phyloP scores from a whole-genome alignment of 2,797 vertebrate genomes.

The Phalloptychus januarius region DNA sequence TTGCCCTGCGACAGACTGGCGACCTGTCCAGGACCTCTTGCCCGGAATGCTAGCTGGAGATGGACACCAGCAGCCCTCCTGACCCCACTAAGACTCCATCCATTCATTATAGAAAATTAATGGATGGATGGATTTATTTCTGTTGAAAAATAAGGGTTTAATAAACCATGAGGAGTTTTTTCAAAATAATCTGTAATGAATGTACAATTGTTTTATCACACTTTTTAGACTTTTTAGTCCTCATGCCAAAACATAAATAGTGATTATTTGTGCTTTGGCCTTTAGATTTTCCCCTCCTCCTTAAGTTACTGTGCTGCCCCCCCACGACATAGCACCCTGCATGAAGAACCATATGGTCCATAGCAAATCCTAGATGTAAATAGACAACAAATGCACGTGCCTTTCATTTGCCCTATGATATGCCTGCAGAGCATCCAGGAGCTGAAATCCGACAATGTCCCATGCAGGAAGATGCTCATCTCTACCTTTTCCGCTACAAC shows the following conservation, averaged over 20 bases:
- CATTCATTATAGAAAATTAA: too few species aligned
- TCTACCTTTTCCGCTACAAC: conserved; percentile 18
- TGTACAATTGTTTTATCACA: background rate
- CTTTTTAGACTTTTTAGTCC: background rate
- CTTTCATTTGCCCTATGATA: background rate
- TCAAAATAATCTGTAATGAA: background rate
- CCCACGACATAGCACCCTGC: background rate
- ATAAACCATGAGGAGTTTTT: background rate
- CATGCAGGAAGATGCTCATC: conserved; percentile 33
- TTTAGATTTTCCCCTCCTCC: rapidly evolving
- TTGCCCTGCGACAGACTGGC: too few species aligned
- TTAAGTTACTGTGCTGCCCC: background rate
- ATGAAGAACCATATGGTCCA: background rate
- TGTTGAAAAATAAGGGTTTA: background rate
- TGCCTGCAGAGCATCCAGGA: background rate
- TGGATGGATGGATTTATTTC: too few species aligned
- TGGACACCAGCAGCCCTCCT: too few species aligned
- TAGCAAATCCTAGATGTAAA: background rate
- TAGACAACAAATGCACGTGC: background rate
- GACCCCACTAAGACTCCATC: too few species aligned
- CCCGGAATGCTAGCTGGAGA: too few species aligned
- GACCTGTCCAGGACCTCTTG: too few species aligned
- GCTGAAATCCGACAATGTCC: conserved; percentile 40
- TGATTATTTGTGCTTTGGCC: background rate
- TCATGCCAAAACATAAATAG: background rate